Conservation (phyloP, 2,113 vertebrate genomes). For the Gorsachius goisagi region DNA sequence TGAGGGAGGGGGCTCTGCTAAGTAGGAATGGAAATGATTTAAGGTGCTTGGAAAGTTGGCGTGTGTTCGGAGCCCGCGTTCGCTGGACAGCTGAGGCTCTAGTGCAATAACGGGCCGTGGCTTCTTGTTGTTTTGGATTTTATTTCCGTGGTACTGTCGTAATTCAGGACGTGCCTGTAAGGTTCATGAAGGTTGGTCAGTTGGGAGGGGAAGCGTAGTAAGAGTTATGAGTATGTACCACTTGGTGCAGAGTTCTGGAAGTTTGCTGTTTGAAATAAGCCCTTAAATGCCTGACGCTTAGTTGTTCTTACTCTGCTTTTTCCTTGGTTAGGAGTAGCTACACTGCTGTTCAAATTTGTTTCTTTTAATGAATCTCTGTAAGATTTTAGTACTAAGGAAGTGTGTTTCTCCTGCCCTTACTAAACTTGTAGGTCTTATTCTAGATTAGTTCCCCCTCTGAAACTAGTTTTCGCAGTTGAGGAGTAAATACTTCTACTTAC, state of each 20-base stretch:
- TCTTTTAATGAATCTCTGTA: background rate
- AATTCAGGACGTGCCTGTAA: background rate
- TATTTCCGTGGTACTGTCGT: fast-evolving
- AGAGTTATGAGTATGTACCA: fast-evolving
- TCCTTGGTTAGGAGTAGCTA: background rate
- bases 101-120: fast-evolving
- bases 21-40: background rate
- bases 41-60: fast-evolving
- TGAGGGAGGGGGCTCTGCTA: background rate
- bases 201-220: background rate
- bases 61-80: background rate
- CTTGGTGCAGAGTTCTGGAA: background rate
- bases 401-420: background rate
- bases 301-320: background rate
- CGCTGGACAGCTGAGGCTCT: background rate
- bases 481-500: background rate
- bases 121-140: background rate
- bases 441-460: background rate
- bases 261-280: background rate
- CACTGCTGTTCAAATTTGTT: background rate
- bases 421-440: background rate
- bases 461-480: background rate
- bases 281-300: background rate
- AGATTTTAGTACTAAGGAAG: background rate
- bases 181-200: background rate